Evolutionary conservation across 1,140 invertebrate species (phyloP).

Genomic region (Drosophila jambulina): DNA sequence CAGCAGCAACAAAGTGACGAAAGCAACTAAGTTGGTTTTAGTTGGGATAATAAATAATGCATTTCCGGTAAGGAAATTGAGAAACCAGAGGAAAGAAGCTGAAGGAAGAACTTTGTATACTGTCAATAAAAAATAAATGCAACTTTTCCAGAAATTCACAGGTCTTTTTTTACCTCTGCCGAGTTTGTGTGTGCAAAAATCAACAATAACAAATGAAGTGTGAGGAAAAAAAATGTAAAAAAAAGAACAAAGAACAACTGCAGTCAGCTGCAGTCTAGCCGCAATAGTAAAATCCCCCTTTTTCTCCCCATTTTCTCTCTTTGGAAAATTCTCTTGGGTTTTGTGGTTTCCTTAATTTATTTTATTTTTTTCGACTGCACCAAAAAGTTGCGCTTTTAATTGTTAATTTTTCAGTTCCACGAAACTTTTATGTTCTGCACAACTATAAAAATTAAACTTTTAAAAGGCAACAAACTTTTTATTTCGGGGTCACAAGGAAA

Average conservation of each 20-base stretch:
- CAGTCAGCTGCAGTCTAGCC: slow-evolving; percentile 41
- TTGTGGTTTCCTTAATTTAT: slow-evolving; percentile 24
- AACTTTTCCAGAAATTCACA: background rate
- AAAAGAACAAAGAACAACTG: slow-evolving; percentile 13
- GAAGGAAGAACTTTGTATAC: background rate
- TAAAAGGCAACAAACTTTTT: slow-evolving; percentile 7
- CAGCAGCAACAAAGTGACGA: slow-evolving; percentile 8
- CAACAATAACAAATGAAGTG: slow-evolving; percentile 6
- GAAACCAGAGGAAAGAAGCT: too few species aligned
- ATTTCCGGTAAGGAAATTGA: slow-evolving; percentile 10
- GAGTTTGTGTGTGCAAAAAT: slow-evolving; percentile 12
- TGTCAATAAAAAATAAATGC: background rate
- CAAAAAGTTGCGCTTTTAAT: slow-evolving; percentile 26
- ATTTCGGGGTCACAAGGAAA: background rate
- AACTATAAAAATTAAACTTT: slow-evolving; percentile 5
- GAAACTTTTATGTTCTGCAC: slow-evolving; percentile 10
- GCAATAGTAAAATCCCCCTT: slow-evolving; percentile 6
- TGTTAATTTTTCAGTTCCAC: slow-evolving; percentile 19
- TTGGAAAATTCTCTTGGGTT: slow-evolving; percentile 1
- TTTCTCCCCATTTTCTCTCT: background rate
- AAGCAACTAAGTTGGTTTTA: slow-evolving; percentile 16
- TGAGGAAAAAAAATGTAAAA: slow-evolving; percentile 9
- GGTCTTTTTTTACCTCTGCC: background rate
- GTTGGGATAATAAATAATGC: background rate
- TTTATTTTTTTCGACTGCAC: slow-evolving; percentile 35